phyloP scores from a whole-genome alignment of 2,797 vertebrate species.

The Martes flavigula region DNA sequence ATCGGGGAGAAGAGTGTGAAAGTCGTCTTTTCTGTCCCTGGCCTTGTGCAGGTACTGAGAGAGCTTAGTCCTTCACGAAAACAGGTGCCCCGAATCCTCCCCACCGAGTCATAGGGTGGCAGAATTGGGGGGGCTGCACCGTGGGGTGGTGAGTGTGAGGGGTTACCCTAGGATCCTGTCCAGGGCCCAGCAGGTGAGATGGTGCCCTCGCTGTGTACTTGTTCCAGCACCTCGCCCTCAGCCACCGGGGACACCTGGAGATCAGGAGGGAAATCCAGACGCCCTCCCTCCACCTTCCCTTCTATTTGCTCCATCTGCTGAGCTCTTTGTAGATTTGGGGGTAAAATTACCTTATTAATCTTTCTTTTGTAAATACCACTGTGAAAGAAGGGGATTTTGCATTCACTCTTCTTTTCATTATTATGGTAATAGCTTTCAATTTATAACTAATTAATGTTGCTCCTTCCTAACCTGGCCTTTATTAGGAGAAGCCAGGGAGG shows the following conservation, averaged over 20 bases:
- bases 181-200: neutral
- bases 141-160: neutral
- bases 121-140: neutral
- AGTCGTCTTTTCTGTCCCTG: neutral
- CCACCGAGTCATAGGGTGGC: neutral
- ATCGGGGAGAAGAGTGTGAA: neutral
- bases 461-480: conserved; percentile 72
- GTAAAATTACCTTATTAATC: conserved; percentile 76
- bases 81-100: neutral
- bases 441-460: conserved; percentile 81
- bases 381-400: conserved; percentile 72
- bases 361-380: conserved; percentile 75
- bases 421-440: conserved; percentile 83
- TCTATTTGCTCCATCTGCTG: neutral
- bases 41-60: neutral
- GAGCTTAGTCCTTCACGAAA: neutral
- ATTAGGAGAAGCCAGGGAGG: conserved; percentile 64
- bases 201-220: neutral
- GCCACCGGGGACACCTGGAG: neutral
- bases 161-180: neutral
- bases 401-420: conserved; percentile 79
- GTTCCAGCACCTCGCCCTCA: neutral
- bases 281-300: neutral
- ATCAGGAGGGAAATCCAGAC: neutral
- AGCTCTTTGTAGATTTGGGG: conserved; percentile 69